A percentile compares a stretch with the other conserved stretches of the same genome.
Evolutionary conservation across 2,113 vertebrate genomes (phyloP).

Genomic region (Saguinus imperator): DNA sequence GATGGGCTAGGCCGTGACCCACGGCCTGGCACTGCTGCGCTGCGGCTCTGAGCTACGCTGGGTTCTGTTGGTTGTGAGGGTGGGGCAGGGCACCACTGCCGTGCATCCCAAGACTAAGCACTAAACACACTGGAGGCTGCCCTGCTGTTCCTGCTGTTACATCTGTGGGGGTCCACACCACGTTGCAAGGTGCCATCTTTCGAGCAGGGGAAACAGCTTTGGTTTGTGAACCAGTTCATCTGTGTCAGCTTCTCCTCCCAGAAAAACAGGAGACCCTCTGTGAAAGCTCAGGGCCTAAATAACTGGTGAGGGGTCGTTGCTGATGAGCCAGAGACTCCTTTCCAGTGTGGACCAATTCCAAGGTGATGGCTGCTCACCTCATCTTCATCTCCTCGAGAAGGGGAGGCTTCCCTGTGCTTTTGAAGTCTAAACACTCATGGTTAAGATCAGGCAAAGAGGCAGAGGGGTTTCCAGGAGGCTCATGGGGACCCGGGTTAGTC

Average conservation of each 20-base stretch:
- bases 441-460: not conserved
- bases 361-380: too few species aligned
- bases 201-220: not conserved
- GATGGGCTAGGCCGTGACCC: not conserved
- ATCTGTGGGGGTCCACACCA: not conserved
- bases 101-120: not conserved
- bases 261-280: fast-evolving
- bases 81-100: not conserved
- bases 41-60: not conserved
- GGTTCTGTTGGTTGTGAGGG: too few species aligned
- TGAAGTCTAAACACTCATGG: not conserved
- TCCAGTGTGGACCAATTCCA: too few species aligned
- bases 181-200: too few species aligned
- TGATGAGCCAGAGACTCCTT: not conserved
- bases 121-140: fast-evolving
- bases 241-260: not conserved
- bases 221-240: not conserved
- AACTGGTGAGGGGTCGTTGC: not conserved
- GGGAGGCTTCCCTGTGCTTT: not conserved
- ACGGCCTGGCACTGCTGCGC: too few species aligned
- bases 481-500: not conserved
- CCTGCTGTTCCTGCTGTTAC: not conserved
- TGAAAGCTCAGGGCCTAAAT: not conserved
- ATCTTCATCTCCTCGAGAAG: not conserved
- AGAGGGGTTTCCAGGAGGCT: not conserved